Evolutionary conservation across 2,888 invertebrate species (phyloP), one percentile per base, ranked within the genome.

Genomic region (Ophion obscuratus): DNA sequence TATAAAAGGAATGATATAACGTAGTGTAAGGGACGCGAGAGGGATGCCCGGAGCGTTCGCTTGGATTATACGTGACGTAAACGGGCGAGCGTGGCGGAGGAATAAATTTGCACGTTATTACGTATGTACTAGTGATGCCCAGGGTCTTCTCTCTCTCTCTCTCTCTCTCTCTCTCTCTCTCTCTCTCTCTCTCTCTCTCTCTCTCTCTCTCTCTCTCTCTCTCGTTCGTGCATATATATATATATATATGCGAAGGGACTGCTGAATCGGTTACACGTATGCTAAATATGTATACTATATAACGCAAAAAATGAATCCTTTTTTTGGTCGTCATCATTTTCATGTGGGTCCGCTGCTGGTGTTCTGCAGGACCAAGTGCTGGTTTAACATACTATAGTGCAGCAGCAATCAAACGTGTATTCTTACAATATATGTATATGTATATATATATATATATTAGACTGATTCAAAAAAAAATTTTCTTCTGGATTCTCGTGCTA

Each of bases 51-150:
- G 70, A 87, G 87, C 85, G 85, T 83, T 81, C 81, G 70, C 70
- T 87, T 80, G 85, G 83, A 83, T 85, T 85, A 85, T 85, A 87
- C 85, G 83, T 87, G 85, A 87, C 85, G 87, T 87, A 87, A 87
- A 87, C 87, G 87, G 85, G 87, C 87, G 81, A 87, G 83, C 83
- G 87, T 87, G 87, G 87, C 87, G 78, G 80, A 83, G 87, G 89
- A 90, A 91, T 91, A 91, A 91, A 91, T 91, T 90, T 91, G 88
- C 90, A 90, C 88, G 82, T 90, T 87, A 91, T 90, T 91, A 88
- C 75, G 84, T 82, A 62, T 76, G 10, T 11, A 77, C 82, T 71
- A 81, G 70, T 79, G 75, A 81, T 82, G 82, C 78, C 79, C 84
- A 74, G 68, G 75, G 75, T 71, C 82, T 31, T 85, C 79, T 75